A percentile compares a stretch with the other conserved stretches of the same genome.
Evolutionary conservation across 2,113 vertebrate species (phyloP).

Genomic region (Amazona guildingii): DNA sequence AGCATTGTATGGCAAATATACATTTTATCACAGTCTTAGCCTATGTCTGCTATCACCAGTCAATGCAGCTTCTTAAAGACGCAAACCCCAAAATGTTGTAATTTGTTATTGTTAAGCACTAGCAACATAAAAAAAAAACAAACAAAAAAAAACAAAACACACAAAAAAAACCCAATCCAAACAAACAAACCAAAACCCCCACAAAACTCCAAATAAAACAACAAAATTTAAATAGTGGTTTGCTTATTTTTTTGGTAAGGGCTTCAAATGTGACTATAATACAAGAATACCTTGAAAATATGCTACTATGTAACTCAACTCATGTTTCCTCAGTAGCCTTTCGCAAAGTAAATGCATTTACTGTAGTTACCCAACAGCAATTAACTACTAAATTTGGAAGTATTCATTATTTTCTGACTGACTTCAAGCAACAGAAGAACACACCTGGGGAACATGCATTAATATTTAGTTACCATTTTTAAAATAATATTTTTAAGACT

Average conservation of each 20-base stretch:
- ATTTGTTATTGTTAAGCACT: background rate
- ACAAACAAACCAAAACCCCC: background rate
- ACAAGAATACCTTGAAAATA: background rate
- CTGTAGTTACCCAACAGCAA: background rate
- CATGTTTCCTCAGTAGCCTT: background rate
- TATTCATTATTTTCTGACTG: background rate
- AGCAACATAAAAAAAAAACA: background rate
- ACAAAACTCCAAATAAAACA: background rate
- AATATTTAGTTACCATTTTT: background rate
- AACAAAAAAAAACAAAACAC: too few relatives aligned
- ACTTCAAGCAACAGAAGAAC: background rate
- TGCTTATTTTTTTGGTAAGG: background rate
- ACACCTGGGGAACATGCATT: fast-evolving
- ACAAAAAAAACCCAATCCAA: background rate
- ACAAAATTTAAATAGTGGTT: background rate
- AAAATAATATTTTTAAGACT: background rate
- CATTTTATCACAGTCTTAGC: background rate
- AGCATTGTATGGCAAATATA: background rate
- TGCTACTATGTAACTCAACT: background rate
- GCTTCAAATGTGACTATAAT: background rate
- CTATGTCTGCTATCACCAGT: background rate
- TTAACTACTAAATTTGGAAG: background rate
- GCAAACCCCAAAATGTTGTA: fast-evolving
- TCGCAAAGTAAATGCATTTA: background rate
- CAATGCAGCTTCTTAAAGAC: background rate